A percentile compares a stretch with the other conserved stretches of the same genome.
phyloP scores from a whole-genome alignment of 2,113 vertebrate genomes.

The Phylloscopus trochilus region DNA sequence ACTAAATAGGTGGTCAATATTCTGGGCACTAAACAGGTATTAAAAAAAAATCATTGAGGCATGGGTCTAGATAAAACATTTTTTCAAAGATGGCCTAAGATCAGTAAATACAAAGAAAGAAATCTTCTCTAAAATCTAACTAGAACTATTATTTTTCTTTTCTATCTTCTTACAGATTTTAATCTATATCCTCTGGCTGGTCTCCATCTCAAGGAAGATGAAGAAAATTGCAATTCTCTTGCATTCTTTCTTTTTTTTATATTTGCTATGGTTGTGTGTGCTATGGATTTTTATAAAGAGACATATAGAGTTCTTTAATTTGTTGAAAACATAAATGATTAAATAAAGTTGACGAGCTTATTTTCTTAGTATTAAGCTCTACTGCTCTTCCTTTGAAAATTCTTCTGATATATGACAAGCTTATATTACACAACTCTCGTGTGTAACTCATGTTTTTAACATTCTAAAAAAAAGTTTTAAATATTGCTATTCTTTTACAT shows the following conservation, averaged over 20 bases:
- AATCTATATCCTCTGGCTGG: background rate
- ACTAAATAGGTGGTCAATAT: background rate
- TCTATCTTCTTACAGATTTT: no score
- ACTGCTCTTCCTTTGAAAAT: background rate
- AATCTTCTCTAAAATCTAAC: background rate
- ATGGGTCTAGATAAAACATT: background rate
- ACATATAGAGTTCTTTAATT: background rate
- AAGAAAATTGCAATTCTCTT: background rate
- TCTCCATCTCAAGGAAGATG: background rate
- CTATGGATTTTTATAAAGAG: background rate
- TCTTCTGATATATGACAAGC: background rate
- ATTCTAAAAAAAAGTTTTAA: background rate
- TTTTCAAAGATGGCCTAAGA: background rate
- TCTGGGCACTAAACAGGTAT: background rate
- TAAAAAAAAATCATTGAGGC: background rate
- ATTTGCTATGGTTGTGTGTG: background rate
- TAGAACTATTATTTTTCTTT: background rate
- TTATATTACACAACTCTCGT: background rate
- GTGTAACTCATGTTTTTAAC: background rate
- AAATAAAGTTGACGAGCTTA: background rate
- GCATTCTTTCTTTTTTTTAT: background rate
- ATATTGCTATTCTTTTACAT: background rate
- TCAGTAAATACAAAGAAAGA: background rate
- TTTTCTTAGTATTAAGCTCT: background rate
- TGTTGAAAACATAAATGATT: background rate